phyloP scores from a whole-genome alignment of 2,888 invertebrate genomes.

The Drosophila merina region DNA sequence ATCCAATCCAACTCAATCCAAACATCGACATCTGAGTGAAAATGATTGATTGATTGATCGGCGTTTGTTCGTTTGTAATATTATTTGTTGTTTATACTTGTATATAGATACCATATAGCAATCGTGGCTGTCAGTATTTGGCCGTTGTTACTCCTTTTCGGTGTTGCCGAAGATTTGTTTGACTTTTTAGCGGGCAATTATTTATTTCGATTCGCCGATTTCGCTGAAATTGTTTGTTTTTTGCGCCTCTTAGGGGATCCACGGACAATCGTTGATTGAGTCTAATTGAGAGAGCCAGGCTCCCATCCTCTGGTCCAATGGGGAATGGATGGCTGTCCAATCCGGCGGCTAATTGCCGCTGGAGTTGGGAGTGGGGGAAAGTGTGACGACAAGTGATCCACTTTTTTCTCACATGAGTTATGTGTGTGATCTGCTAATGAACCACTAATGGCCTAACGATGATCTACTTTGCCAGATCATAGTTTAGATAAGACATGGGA shows the following conservation, averaged over 20 bases:
- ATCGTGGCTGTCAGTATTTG: conserved; percentile 32
- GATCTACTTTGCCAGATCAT: conserved; percentile 26
- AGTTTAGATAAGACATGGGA: conserved; percentile 13
- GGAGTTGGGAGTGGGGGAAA: conserved; percentile 25
- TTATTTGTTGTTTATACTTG: conserved; percentile 14
- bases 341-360: conserved; percentile 34
- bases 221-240: conserved; percentile 41
- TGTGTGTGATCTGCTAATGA: conserved; percentile 43
- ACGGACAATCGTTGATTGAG: conserved; percentile 36
- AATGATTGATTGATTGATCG: conserved; percentile 79
- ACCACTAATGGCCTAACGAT: conserved; percentile 33
- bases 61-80: conserved; percentile 33
- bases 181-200: conserved; percentile 66
- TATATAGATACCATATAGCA: conserved; percentile 17
- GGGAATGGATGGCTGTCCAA: conserved; percentile 36
- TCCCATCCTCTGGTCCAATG: conserved; percentile 14
- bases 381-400: conserved; percentile 42
- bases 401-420: conserved; percentile 27
- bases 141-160: conserved; percentile 69
- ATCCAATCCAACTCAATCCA: conserved; percentile 31
- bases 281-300: conserved; percentile 25
- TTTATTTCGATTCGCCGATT: conserved; percentile 57
- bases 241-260: conserved; percentile 38
- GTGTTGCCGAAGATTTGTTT: conserved; percentile 68
- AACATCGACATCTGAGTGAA: conserved; percentile 70